phyloP scores from a whole-genome alignment of 2,113 vertebrate genomes.

The Calcarius ornatus region DNA sequence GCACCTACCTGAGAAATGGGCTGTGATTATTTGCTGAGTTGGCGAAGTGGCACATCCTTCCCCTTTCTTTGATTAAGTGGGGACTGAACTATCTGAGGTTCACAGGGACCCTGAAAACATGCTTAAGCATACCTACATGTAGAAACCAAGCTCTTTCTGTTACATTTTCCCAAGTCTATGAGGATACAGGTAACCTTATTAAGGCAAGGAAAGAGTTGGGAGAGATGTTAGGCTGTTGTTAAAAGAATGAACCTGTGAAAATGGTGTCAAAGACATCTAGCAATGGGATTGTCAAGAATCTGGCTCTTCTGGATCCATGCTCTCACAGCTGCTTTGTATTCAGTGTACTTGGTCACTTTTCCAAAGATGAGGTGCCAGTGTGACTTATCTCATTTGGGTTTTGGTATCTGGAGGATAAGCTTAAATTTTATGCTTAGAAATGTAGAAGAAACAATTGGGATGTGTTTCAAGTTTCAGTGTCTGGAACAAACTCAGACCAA shows the following conservation, averaged over 20 bases:
- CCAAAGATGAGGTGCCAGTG: background rate
- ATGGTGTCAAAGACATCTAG: background rate
- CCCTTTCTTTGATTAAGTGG: background rate
- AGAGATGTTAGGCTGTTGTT: background rate
- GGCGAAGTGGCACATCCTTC: background rate
- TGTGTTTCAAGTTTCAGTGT: background rate
- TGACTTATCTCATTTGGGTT: background rate
- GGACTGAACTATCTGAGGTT: background rate
- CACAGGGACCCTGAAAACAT: background rate
- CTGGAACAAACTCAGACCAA: background rate
- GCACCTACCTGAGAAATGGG: background rate
- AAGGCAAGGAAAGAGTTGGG: background rate
- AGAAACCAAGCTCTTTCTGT: background rate
- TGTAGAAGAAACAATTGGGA: background rate
- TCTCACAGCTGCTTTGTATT: background rate
- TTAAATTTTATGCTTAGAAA: background rate
- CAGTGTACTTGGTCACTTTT: background rate
- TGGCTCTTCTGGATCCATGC: background rate
- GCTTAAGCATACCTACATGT: background rate
- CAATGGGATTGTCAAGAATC: background rate
- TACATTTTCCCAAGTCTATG: background rate
- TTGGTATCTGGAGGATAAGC: background rate
- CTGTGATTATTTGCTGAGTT: background rate
- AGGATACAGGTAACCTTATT: background rate
- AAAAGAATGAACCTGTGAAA: background rate